These are phyloP conservation scores for Theonella swinhoei DNA, from an alignment of 37 sponge, comb jelly and placozoan species.

Conservation along the genomic window DNA sequence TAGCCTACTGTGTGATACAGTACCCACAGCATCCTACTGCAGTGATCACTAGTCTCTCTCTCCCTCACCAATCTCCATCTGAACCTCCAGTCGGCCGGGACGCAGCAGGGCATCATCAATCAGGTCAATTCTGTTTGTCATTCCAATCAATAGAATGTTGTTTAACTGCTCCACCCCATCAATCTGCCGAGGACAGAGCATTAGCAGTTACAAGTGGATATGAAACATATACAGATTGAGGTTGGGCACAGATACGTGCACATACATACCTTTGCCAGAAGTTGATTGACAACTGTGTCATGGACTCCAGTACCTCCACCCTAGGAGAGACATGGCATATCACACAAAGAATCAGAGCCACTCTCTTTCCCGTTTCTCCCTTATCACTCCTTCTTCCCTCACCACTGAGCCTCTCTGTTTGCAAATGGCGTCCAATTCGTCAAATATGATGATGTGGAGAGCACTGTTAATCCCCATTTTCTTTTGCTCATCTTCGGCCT, in stretches of 20 bases:
- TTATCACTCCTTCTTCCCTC: no score
- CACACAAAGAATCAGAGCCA: no score
- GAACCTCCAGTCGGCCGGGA: conserved; percentile 94
- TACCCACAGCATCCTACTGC: no score
- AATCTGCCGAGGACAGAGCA: conserved; percentile 39
- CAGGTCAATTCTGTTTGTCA: conserved; percentile 96
- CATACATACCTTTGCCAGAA: conserved; percentile 88
- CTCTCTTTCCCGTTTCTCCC: no score
- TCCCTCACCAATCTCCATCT: conserved; percentile 91
- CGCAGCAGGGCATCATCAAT: conserved; percentile 98
- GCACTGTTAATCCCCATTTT: conserved; percentile 87
- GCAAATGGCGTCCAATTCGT: conserved; percentile 99
- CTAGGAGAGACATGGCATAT: conserved; percentile 15
- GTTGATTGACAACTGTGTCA: conserved; percentile 99
- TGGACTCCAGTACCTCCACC: conserved; percentile 94
- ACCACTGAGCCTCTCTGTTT: conserved; percentile 84
- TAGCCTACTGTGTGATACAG: no score
- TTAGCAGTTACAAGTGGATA: no score
- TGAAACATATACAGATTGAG: no score
- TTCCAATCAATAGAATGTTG: conserved; percentile 98
- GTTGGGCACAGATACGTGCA: no score
- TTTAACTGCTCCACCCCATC: conserved; percentile 99
- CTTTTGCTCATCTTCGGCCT: conserved; percentile 97
- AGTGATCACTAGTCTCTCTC: no score
- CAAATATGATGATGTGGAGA: conserved; percentile 99